Evolutionary conservation across 2,888 invertebrate genomes (phyloP).

Genomic region (Cephus nigrinus): DNA sequence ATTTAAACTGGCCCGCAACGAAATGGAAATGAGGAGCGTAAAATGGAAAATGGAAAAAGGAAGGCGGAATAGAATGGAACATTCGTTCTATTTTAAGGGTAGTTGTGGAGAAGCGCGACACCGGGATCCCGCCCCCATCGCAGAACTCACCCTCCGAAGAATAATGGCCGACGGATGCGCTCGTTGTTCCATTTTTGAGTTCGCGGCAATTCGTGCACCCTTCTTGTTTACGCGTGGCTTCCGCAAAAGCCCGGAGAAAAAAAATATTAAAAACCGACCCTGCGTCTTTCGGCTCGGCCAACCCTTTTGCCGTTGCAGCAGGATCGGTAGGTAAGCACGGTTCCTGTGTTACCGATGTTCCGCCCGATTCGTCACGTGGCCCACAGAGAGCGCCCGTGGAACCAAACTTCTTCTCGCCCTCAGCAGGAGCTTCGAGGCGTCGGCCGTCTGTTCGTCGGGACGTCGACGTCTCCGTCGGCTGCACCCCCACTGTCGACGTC

Average conservation of each 20-base stretch:
- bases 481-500: no score
- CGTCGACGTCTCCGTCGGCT: no score
- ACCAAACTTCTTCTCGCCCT: no score
- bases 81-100: constrained; percentile 1
- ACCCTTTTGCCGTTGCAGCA: no score
- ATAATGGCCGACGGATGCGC: constrained; percentile 53
- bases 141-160: constrained; percentile 40
- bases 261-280: no score
- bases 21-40: constrained; percentile 53
- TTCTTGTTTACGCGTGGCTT: constrained; percentile 7
- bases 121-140: constrained; percentile 13
- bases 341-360: no score
- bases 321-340: no score
- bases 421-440: no score
- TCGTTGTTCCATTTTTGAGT: constrained; percentile 54
- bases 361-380: no score
- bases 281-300: no score
- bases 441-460: no score
- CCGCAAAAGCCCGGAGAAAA: constrained; percentile 15
- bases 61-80: constrained; percentile 47
- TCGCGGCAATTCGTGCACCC: constrained; percentile 31
- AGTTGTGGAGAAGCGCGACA: constrained; percentile 10
- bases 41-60: constrained; percentile 56
- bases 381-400: no score
- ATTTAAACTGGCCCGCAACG: constrained; percentile 47